Percentiles rank a stretch among this genome's conserved stretches.
Evolutionary conservation across 1,140 invertebrate genomes (phyloP).

Genomic region (Bombus difficillimus): DNA sequence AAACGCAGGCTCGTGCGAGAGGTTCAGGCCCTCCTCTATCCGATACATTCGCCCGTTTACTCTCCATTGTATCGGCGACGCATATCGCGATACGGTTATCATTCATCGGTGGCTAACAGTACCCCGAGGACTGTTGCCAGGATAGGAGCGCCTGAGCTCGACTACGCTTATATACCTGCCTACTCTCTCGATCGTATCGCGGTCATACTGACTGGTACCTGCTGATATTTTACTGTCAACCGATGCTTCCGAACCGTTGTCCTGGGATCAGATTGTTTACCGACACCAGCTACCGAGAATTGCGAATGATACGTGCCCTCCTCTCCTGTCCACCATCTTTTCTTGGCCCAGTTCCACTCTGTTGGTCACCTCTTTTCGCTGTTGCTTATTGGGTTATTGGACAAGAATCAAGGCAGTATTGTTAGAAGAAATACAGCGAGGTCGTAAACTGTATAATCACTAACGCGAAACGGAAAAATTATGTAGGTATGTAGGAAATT

Average conservation of each 20-base stretch:
- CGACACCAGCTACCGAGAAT: slow-evolving; percentile 77
- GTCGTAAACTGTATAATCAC: neutral
- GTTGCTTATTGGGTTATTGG: neutral
- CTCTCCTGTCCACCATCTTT: neutral
- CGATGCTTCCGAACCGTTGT: slow-evolving; percentile 81
- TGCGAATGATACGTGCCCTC: slow-evolving; percentile 65
- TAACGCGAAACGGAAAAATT: too few species aligned
- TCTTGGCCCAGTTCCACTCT: neutral
- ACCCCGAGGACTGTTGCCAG: slow-evolving; percentile 61
- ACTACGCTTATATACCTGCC: slow-evolving; percentile 72
- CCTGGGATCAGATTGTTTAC: slow-evolving; percentile 78
- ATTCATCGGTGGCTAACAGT: slow-evolving; percentile 80
- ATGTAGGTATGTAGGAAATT: too few species aligned
- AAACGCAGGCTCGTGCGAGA: slow-evolving; percentile 15
- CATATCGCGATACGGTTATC: slow-evolving; percentile 80
- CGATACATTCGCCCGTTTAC: slow-evolving; percentile 63
- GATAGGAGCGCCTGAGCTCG: slow-evolving; percentile 46
- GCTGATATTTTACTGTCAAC: slow-evolving; percentile 83
- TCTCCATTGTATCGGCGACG: slow-evolving; percentile 73
- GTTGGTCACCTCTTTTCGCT: neutral
- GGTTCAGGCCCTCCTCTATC: slow-evolving; percentile 18
- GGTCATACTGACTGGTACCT: slow-evolving; percentile 77
- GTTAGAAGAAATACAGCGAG: neutral
- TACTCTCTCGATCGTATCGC: slow-evolving; percentile 75
- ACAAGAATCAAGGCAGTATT: neutral